Conservation (phyloP, 1,140 invertebrate genomes). For the Batillaria attramentaria region DNA sequence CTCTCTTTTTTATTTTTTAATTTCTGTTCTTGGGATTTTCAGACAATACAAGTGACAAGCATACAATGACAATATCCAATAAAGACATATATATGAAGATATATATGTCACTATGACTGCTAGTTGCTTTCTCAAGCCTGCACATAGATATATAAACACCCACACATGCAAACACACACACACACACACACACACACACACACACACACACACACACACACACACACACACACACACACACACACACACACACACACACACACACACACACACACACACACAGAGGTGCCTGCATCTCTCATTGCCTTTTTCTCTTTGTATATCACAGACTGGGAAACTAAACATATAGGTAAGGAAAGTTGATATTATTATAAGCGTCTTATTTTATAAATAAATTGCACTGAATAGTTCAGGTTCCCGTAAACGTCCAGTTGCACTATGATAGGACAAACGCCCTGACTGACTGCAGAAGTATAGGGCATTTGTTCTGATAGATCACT, state of each 20-base stretch:
- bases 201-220: not conserved
- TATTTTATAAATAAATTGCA: too few relatives aligned
- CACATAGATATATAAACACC: not conserved
- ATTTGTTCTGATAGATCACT: too few relatives aligned
- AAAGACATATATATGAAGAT: not conserved
- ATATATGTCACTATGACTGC: not conserved
- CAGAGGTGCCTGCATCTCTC: not conserved
- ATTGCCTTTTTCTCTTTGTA: too few relatives aligned
- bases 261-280: slow-evolving; percentile 17
- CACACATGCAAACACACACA: slow-evolving; percentile 12
- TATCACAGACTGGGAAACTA: too few relatives aligned
- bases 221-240: slow-evolving; percentile 14
- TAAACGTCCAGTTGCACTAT: too few relatives aligned
- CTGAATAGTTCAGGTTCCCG: too few relatives aligned
- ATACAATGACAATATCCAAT: not conserved
- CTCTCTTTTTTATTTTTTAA: too few relatives aligned
- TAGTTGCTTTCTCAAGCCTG: not conserved
- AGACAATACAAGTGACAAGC: not conserved
- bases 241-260: slow-evolving; percentile 17
- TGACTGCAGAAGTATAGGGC: too few relatives aligned
- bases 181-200: slow-evolving; percentile 13
- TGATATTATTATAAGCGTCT: too few relatives aligned
- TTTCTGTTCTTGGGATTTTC: too few relatives aligned
- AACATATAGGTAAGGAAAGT: too few relatives aligned
- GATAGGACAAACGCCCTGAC: too few relatives aligned